Conservation (phyloP, 2,113 vertebrate species). For the Trematomus loennbergii region DNA sequence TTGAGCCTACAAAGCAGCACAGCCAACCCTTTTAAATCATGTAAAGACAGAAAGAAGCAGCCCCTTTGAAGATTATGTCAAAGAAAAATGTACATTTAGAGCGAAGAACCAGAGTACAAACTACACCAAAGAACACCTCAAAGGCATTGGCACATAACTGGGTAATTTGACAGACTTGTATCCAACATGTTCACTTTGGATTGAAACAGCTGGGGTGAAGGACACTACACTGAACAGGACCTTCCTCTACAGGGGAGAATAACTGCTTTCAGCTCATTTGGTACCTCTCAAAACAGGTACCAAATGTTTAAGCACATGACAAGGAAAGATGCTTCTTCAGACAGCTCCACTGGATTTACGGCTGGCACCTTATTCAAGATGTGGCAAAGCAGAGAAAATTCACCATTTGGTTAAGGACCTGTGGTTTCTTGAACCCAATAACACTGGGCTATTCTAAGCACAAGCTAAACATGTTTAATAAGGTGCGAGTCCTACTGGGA, state of each 20-base stretch:
- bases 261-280: neutral
- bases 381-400: neutral
- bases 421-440: too few relatives aligned
- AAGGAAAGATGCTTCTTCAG: neutral
- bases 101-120: constrained; percentile 16
- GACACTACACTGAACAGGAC: neutral
- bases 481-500: neutral
- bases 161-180: constrained; percentile 18
- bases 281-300: neutral
- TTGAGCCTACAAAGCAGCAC: constrained; percentile 45
- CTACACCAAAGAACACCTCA: constrained; percentile 20
- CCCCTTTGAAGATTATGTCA: constrained; percentile 45
- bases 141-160: constrained; percentile 17
- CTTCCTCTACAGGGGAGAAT: neutral
- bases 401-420: neutral
- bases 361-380: neutral
- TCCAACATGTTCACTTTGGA: neutral
- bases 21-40: constrained; percentile 44
- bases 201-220: constrained; percentile 11
- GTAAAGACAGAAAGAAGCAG: constrained; percentile 1
- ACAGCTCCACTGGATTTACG: neutral
- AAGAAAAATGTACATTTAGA: constrained; percentile 38
- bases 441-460: neutral
- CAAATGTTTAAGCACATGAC: neutral
- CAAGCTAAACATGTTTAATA: neutral